These are phyloP conservation scores for Mimas tiliae DNA, from an alignment of 2,888 invertebrate genomes.

Conservation along the genomic window DNA sequence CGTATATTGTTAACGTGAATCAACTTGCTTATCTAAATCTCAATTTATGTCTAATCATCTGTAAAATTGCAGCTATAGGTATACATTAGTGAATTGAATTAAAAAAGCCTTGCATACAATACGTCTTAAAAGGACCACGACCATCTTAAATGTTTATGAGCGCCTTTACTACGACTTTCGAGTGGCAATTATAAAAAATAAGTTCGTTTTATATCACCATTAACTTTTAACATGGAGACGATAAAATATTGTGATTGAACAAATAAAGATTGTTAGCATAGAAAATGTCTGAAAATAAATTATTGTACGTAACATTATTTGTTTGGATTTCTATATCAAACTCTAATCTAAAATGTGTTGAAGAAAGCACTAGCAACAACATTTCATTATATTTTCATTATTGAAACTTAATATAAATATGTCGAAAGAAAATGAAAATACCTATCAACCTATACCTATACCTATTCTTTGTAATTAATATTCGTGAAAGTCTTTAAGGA, in stretches of 20 bases:
- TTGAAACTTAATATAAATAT: no score
- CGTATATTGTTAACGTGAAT: no score
- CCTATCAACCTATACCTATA: no score
- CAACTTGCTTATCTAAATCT: no score
- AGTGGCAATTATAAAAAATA: slow-evolving; percentile 46
- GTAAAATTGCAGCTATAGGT: no score
- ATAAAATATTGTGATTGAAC: slow-evolving; percentile 35
- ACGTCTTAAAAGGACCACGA: slow-evolving; percentile 19
- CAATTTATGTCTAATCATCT: no score
- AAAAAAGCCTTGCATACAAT: background rate
- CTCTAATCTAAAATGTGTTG: no score
- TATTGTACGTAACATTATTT: no score
- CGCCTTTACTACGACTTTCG: slow-evolving; percentile 37
- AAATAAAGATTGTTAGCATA: background rate
- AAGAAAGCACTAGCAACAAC: no score
- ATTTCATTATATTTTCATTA: no score
- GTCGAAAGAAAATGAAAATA: no score
- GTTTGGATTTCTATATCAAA: no score
- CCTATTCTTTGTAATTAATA: slow-evolving; percentile 11
- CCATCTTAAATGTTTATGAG: slow-evolving; percentile 38
- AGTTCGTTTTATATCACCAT: slow-evolving; percentile 50
- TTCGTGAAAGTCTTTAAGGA: background rate
- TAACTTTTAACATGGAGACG: slow-evolving; percentile 45
- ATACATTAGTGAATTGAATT: background rate
- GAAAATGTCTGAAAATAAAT: background rate